Evolutionary conservation across 2,888 invertebrate genomes (phyloP).

Genomic region (Lasioglossum morio): DNA sequence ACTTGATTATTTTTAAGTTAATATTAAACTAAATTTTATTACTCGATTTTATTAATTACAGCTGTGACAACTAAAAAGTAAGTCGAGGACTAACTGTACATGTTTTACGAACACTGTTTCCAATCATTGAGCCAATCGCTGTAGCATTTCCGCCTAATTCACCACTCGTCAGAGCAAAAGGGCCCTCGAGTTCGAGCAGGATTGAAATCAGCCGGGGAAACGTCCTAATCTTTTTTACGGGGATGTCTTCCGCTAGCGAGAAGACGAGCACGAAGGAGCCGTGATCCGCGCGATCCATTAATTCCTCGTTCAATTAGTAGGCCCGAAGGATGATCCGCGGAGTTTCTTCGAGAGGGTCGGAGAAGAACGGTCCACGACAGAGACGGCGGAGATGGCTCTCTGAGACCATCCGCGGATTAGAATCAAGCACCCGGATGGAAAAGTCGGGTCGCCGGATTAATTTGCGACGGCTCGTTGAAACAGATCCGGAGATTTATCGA

Average conservation of each 20-base stretch:
- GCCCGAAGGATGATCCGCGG: slow-evolving; percentile 45
- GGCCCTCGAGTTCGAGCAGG: not conserved
- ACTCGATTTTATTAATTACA: no score
- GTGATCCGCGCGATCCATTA: slow-evolving; percentile 62
- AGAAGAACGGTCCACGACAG: slow-evolving; percentile 47
- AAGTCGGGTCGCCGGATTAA: slow-evolving; percentile 72
- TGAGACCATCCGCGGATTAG: slow-evolving; percentile 71
- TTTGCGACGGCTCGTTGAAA: slow-evolving; percentile 72
- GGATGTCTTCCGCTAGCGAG: slow-evolving; percentile 2
- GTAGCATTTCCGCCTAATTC: not conserved
- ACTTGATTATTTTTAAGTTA: no score
- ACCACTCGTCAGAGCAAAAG: not conserved
- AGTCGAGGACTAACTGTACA: not conserved
- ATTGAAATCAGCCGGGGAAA: slow-evolving; percentile 1
- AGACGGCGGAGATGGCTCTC: not conserved
- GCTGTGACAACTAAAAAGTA: no score
- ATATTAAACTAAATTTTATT: no score
- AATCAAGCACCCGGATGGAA: slow-evolving; percentile 72
- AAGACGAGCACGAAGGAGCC: slow-evolving; percentile 30
- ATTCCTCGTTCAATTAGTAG: slow-evolving; percentile 71
- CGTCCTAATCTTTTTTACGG: not conserved
- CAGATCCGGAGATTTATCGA: slow-evolving; percentile 72
- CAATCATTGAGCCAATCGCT: not conserved
- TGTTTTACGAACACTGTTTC: not conserved
- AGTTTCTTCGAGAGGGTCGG: slow-evolving; percentile 33